Evolutionary conservation across 2,113 vertebrate species (phyloP).

Genomic region (Peromyscus leucopus): DNA sequence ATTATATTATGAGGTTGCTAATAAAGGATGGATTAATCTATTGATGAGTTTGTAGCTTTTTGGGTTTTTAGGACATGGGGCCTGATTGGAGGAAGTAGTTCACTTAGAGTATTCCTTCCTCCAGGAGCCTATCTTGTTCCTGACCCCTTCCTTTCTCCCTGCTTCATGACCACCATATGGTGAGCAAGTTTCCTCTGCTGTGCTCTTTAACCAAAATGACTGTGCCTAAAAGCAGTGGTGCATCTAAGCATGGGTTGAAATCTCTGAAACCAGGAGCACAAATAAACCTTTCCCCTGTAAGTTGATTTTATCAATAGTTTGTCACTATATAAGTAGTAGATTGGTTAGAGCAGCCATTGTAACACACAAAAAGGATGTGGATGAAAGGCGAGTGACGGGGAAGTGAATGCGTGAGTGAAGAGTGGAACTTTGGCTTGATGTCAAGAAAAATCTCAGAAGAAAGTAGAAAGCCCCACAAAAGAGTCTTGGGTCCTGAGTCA

Average conservation of each 20-base stretch:
- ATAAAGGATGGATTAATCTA: neutral
- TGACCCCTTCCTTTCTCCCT: neutral
- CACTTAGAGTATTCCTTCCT: neutral
- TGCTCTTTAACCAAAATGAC: neutral
- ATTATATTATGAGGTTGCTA: neutral
- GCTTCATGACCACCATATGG: neutral
- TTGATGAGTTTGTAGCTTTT: neutral
- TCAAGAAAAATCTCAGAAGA: constrained; percentile 35
- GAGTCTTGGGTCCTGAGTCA: neutral
- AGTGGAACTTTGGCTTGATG: neutral
- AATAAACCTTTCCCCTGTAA: neutral
- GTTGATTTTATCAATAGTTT: neutral
- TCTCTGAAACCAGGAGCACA: neutral
- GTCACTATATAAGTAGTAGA: neutral
- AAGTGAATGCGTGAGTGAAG: neutral
- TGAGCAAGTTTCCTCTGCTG: neutral
- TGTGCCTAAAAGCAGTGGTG: neutral
- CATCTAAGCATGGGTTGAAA: too few species aligned
- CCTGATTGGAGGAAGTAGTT: neutral
- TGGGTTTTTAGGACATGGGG: neutral
- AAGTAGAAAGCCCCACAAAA: constrained; percentile 34
- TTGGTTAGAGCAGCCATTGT: neutral
- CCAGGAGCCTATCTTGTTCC: neutral
- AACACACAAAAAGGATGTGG: neutral
- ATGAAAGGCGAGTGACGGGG: neutral